These are phyloP conservation scores for Pristionchus arcanus DNA, from an alignment of 2,888 invertebrate genomes.

Conservation along the genomic window DNA sequence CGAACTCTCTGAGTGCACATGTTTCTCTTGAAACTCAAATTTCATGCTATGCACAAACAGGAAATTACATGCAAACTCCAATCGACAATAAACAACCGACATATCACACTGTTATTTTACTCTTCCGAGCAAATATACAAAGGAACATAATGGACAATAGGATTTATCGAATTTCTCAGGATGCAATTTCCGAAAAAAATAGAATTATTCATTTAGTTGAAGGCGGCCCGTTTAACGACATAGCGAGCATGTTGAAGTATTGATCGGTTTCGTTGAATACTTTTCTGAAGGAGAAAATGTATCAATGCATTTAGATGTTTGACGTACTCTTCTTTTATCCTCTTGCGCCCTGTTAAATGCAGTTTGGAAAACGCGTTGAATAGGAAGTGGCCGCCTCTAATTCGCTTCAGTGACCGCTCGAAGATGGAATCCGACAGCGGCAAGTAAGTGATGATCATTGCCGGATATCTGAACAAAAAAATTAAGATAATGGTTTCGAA, in stretches of 20 bases:
- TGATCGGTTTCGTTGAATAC: background rate
- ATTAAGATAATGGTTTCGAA: no score
- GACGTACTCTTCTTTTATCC: background rate
- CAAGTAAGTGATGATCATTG: background rate
- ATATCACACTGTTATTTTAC: no score
- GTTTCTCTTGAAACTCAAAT: no score
- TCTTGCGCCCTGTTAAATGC: background rate
- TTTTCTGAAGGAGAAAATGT: background rate
- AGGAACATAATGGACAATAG: background rate
- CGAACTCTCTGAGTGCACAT: no score
- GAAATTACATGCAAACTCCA: no score
- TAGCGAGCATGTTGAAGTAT: background rate
- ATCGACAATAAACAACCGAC: no score
- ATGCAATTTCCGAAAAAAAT: background rate
- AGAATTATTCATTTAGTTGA: background rate
- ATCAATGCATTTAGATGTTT: background rate
- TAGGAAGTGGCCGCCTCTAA: background rate
- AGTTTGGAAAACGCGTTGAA: background rate
- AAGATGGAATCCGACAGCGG: background rate
- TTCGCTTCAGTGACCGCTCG: constrained; percentile 8
- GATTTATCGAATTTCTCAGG: background rate
- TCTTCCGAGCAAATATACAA: no score
- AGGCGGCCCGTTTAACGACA: background rate
- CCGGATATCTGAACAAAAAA: background rate
- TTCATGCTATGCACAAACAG: no score